Evolutionary conservation across 2,113 vertebrate species (phyloP).

Genomic region (Naja naja): DNA sequence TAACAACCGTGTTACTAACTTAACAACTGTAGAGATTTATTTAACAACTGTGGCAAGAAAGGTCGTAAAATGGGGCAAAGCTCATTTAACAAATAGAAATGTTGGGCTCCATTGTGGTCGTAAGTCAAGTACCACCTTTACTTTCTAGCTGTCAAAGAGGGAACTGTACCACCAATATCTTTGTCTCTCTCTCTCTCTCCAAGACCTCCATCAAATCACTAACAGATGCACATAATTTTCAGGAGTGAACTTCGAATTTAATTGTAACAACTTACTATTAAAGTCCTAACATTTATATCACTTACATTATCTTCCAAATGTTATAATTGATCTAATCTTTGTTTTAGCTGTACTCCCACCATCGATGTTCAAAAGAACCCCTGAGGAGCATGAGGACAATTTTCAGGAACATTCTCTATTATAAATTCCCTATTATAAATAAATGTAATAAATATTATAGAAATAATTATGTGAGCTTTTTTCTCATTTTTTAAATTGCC

Average conservation of each 20-base stretch:
- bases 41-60: not conserved
- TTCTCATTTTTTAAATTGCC: not conserved
- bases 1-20: not conserved
- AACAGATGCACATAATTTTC: not conserved
- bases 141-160: not conserved
- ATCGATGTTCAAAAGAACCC: too few relatives aligned
- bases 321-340: not conserved
- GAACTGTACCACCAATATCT: not conserved
- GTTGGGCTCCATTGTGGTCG: not conserved
- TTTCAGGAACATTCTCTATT: not conserved
- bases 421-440: not conserved
- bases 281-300: not conserved
- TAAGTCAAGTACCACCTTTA: not conserved
- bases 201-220: not conserved
- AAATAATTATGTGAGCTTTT: not conserved
- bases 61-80: not conserved
- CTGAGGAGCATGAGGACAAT: not conserved
- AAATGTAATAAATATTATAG: not conserved
- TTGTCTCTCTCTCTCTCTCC: not conserved
- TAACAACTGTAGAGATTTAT: not conserved
- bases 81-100: not conserved
- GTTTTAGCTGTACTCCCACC: not conserved
- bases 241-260: not conserved
- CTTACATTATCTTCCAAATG: not conserved
- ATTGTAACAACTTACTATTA: not conserved